A percentile compares a stretch with the other conserved stretches of the same genome.
Evolutionary conservation across 2,888 invertebrate species (phyloP).

Genomic region (Tenthredo notha): DNA sequence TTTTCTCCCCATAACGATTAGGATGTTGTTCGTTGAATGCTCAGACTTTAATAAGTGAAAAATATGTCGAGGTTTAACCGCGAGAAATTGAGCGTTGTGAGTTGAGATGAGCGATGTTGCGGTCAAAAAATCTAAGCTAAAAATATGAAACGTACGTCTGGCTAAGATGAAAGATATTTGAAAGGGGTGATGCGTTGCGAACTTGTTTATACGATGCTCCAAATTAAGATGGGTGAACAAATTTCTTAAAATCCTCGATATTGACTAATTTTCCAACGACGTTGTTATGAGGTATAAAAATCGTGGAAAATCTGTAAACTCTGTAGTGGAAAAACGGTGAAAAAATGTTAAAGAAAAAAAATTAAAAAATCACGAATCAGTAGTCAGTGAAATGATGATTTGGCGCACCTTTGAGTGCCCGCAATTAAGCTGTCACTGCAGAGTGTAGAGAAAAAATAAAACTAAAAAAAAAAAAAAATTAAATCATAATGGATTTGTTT

Average conservation of each 20-base stretch:
- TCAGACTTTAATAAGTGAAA: background rate
- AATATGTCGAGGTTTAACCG: background rate
- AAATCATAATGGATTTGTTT: background rate
- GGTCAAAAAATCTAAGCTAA: background rate
- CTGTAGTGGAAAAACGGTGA: no score
- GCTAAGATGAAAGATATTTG: constrained; percentile 15
- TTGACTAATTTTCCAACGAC: background rate
- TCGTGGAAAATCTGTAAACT: no score
- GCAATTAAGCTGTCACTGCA: background rate
- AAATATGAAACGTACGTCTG: constrained; percentile 18
- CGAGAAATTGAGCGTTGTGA: background rate
- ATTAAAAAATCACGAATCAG: background rate
- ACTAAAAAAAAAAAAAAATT: background rate
- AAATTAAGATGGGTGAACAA: background rate
- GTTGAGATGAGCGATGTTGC: background rate
- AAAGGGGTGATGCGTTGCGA: background rate
- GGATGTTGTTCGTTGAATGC: no score
- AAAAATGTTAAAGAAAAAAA: background rate
- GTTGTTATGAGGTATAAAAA: background rate
- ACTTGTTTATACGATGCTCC: background rate
- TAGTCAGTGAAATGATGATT: background rate
- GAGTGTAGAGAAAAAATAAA: background rate
- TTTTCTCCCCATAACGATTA: no score
- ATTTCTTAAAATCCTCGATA: background rate
- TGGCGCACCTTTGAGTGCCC: background rate